Base-by-base conservation (phyloP, 2,113 vertebrate genomes). In the Scomber scombrus region DNA sequence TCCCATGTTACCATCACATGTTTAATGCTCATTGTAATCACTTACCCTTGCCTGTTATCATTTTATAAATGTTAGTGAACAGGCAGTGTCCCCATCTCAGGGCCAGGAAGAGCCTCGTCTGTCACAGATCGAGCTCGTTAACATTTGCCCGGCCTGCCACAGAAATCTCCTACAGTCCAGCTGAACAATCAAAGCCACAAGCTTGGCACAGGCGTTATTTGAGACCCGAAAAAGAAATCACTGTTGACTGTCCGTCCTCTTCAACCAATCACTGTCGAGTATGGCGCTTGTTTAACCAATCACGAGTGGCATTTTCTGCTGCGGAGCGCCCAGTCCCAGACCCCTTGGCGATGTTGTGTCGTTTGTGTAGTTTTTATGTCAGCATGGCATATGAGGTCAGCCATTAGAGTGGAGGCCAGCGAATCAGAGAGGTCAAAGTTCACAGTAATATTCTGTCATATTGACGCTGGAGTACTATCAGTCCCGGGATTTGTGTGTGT, bases 81-180 rank as follows among this genome's bases (percentile, higher is more conserved):
- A 54, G 57, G 64, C 76, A 14, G 74, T 12, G 29, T 57, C 45
- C 11, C 0, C 40, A 66, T 71, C 70, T 58, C 21, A 15, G 66
- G 73, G 64, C 60, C n/a, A 3, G 1, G 8, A 64, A 47, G 45
- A 61, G 57, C 63, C 79, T 73, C 54, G 6, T 77, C 67, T 51
- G 80, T 62, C 71, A 77, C 55, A 76, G 68, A 84, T 74, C 46
- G 3, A 74, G 68, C 78, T 72, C 61, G 74, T 81, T 80, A 63
- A 65, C 78, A 72, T 88, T 88, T 82, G 46, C 74, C 73, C 49
- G 51, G 16, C 66, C 74, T 21, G 66, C 23, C 85, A 68, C 75
- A 67, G 51, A 78, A 73, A 63, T 16, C 34, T 84, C 72, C 82
- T 29, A 49, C 57, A 8, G 81, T 80, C 66, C 60, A 80, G 75